These are phyloP conservation scores for Nannoperca obscura DNA, from an alignment of 2,797 vertebrate genomes.

Conservation along the genomic window DNA sequence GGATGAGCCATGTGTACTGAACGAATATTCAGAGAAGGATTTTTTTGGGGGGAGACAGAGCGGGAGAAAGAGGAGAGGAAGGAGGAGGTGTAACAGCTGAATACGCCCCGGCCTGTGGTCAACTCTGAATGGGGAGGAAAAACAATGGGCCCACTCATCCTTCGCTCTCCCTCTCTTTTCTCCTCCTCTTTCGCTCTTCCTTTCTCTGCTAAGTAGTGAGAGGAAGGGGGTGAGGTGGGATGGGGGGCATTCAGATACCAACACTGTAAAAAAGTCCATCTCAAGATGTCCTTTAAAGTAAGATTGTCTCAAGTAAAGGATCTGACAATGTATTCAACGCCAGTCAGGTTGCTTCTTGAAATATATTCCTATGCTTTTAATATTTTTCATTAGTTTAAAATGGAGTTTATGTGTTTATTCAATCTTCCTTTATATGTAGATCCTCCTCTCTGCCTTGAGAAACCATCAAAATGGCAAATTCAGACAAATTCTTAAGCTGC, in stretches of 20 bases:
- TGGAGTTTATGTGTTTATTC: background rate
- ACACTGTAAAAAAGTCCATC: conserved; percentile 37
- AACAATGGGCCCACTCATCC: conserved; percentile 89
- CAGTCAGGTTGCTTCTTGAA: background rate
- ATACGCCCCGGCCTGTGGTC: conserved; percentile 77
- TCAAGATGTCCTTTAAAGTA: background rate
- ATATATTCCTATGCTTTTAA: background rate
- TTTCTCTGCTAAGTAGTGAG: conserved; percentile 45
- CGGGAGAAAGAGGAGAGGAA: conserved; percentile 46
- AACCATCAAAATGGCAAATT: background rate
- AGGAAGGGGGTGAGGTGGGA: background rate
- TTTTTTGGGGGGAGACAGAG: conserved; percentile 11
- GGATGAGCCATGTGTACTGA: conserved; percentile 47
- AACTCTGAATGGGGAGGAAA: conserved; percentile 77
- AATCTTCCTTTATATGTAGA: background rate
- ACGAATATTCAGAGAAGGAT: conserved; percentile 29
- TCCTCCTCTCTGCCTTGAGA: background rate
- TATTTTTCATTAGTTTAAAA: background rate
- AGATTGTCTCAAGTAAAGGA: background rate
- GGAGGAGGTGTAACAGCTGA: conserved; percentile 81
- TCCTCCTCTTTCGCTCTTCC: conserved; percentile 39
- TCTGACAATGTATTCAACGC: background rate
- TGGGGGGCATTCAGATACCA: conserved; percentile 23
- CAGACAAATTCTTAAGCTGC: background rate
- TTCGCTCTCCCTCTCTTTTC: conserved; percentile 54